Evolutionary conservation across 2,797 vertebrate genomes (phyloP).

Genomic region (Epinephelus coioides): DNA sequence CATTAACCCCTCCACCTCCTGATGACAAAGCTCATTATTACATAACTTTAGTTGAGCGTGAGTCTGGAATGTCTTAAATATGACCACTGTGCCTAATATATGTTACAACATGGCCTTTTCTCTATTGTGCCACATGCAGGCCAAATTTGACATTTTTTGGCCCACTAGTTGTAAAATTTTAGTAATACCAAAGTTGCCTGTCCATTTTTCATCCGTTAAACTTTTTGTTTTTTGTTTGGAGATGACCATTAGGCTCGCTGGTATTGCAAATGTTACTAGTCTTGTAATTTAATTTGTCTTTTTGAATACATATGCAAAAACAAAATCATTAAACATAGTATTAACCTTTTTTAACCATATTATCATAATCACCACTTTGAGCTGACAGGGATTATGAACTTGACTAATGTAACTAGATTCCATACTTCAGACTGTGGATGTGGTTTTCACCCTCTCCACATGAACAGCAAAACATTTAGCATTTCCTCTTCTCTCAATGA

Average conservation of each 20-base stretch:
- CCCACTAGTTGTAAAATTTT: no score
- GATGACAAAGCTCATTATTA: no score
- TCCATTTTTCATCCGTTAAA: neutral
- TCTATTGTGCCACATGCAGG: no score
- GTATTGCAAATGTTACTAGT: neutral
- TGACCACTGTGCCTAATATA: no score
- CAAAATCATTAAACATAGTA: neutral
- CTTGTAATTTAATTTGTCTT: neutral
- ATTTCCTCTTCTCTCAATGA: neutral
- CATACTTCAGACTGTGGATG: neutral
- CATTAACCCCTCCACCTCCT: no score
- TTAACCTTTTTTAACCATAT: neutral
- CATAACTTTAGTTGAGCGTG: no score
- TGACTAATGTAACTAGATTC: neutral
- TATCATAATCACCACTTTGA: neutral
- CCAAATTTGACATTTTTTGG: no score
- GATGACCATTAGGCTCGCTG: neutral
- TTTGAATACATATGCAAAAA: neutral
- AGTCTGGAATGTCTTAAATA: no score
- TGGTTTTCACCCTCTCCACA: neutral
- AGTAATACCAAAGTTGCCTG: no score
- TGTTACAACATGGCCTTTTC: no score
- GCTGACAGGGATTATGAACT: neutral
- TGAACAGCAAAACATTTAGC: constrained; percentile 5
- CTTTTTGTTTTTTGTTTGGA: neutral